These are phyloP conservation scores for Alectoris magna DNA, from an alignment of 2,797 vertebrate species.

Conservation along the genomic window DNA sequence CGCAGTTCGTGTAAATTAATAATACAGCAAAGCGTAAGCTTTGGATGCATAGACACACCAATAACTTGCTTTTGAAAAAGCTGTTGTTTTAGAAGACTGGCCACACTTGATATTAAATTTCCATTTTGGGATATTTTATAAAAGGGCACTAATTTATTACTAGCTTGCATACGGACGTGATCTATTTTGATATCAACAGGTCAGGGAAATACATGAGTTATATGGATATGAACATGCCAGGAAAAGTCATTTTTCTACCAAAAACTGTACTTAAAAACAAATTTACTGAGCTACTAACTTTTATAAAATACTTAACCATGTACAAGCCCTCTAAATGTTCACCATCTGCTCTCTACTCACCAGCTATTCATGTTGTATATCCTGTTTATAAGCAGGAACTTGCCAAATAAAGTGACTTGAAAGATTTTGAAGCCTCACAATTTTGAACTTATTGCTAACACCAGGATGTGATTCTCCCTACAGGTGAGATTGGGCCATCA, in stretches of 20 bases:
- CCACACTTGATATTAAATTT: constrained; percentile 1
- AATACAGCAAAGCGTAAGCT: not conserved
- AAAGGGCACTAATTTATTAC: not conserved
- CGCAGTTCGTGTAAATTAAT: rapidly evolving
- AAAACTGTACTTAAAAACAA: not conserved
- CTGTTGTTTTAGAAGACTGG: not conserved
- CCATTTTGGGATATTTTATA: not conserved
- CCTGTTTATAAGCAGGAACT: not conserved
- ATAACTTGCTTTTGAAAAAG: not conserved
- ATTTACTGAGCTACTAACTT: not conserved
- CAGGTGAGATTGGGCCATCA: not conserved
- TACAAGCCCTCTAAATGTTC: not conserved
- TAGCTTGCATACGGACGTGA: not conserved
- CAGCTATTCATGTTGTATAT: not conserved
- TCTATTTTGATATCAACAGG: not conserved
- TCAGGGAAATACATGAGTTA: not conserved
- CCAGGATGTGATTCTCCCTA: not conserved
- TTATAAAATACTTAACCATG: not conserved
- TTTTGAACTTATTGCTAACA: not conserved
- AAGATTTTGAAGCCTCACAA: not conserved
- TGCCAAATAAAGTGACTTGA: not conserved
- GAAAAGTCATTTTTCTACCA: not conserved
- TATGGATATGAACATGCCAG: not conserved
- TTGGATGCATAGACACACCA: not conserved
- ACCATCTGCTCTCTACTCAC: not conserved